A percentile compares a stretch with the other conserved stretches of the same genome.
These are phyloP conservation scores for Ciconia stormi DNA, from an alignment of 2,113 vertebrate genomes.

Conservation along the genomic window DNA sequence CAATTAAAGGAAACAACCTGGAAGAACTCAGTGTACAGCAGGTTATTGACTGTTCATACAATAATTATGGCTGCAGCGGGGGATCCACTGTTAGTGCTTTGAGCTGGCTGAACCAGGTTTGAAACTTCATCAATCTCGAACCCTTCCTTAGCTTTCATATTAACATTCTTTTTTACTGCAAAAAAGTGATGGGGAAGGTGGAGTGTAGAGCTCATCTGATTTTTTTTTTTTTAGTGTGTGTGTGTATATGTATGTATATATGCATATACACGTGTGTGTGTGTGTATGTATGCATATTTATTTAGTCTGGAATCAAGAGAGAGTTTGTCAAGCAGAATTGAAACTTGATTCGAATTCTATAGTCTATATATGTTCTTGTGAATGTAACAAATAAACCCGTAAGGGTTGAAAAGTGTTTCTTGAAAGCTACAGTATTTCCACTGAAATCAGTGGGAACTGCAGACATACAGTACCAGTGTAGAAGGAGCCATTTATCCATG, in stretches of 20 bases:
- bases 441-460: not conserved
- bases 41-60: conserved; percentile 88
- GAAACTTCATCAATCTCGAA: not conserved
- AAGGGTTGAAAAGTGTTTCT: not conserved
- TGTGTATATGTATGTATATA: not conserved
- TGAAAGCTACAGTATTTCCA: not conserved
- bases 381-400: not conserved
- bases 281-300: not conserved
- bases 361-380: not conserved
- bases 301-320: not conserved
- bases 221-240: not conserved
- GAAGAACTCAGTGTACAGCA: conserved; percentile 89
- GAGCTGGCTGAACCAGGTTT: conserved; percentile 86
- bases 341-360: not conserved
- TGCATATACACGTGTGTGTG: fast-evolving
- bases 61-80: conserved; percentile 82
- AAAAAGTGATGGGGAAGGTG: not conserved
- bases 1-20: conserved; percentile 75
- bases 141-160: not conserved
- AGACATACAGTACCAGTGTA: not conserved
- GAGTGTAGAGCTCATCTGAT: not conserved
- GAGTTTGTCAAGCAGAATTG: not conserved
- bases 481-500: not conserved
- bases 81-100: conserved; percentile 82
- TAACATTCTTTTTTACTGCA: not conserved